Percentiles rank a stretch among this genome's conserved stretches.
Evolutionary conservation across 2,888 invertebrate species (phyloP).

Genomic region (Apamea anceps): DNA sequence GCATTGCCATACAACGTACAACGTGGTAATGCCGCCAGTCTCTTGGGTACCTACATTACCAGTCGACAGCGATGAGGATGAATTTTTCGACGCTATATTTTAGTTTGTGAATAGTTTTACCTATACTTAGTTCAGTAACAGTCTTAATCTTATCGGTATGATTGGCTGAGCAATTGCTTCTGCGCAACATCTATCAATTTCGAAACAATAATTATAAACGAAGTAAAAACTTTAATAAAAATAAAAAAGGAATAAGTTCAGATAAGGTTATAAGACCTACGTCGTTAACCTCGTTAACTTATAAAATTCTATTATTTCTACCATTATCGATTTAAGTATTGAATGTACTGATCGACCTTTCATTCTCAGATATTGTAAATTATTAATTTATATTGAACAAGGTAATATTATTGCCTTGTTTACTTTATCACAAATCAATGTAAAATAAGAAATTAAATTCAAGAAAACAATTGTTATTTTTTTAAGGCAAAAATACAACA

Average conservation of each 20-base stretch:
- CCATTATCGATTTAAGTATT: constrained; percentile 3
- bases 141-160: not conserved
- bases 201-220: not conserved
- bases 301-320: constrained; percentile 4
- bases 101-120: too few species aligned
- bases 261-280: not conserved
- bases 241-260: constrained; percentile 4
- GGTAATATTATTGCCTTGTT: not conserved
- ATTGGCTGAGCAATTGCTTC: not conserved
- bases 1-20: too few species aligned
- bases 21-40: too few species aligned
- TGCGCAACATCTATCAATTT: not conserved
- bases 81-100: too few species aligned
- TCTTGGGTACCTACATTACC: too few species aligned
- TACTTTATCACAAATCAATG: constrained; percentile 11
- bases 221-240: not conserved
- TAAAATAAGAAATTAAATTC: not conserved
- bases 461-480: not conserved
- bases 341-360: constrained; percentile 33
- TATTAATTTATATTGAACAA: constrained; percentile 3
- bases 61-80: too few species aligned
- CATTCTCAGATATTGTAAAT: constrained; percentile 12
- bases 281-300: not conserved
- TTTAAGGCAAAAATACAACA: not conserved
- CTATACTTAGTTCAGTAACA: not conserved